phyloP scores from a whole-genome alignment of 2,888 invertebrate genomes.

The Cephus sareptanus region DNA sequence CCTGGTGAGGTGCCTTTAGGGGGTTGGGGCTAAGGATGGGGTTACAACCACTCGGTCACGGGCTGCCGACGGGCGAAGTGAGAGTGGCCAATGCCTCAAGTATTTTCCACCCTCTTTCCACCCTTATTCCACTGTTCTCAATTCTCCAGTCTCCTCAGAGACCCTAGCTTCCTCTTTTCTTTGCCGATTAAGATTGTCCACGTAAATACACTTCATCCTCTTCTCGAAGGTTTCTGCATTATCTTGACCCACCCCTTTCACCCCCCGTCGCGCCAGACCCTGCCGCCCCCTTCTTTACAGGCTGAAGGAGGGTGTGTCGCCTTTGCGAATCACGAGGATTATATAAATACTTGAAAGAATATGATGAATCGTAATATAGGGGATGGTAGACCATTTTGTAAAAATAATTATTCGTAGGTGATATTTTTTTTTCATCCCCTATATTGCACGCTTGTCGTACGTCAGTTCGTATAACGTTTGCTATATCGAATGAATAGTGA shows the following conservation, averaged over 20 bases:
- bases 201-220: slow-evolving; percentile 51
- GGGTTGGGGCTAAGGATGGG: slow-evolving; percentile 21
- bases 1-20: slow-evolving; percentile 5
- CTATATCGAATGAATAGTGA: background rate
- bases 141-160: slow-evolving; percentile 14
- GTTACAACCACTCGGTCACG: slow-evolving; percentile 49
- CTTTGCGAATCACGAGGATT: background rate
- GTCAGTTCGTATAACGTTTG: background rate
- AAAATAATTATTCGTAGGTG: background rate
- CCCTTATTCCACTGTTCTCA: slow-evolving; percentile 19
- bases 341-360: background rate
- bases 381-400: background rate
- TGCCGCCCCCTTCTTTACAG: background rate
- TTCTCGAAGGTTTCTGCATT: slow-evolving; percentile 37
- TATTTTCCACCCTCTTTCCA: slow-evolving; percentile 33
- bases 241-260: slow-evolving; percentile 44
- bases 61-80: slow-evolving; percentile 33
- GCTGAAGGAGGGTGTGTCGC: background rate
- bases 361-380: background rate
- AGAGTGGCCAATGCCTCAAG: slow-evolving; percentile 42
- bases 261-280: background rate
- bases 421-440: background rate
- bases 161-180: slow-evolving; percentile 25
- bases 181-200: slow-evolving; percentile 58
- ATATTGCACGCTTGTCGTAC: background rate